Evolutionary conservation across 1,140 invertebrate genomes (phyloP), one percentile per base, ranked within the genome.

Genomic region (Galleria mellonella): DNA sequence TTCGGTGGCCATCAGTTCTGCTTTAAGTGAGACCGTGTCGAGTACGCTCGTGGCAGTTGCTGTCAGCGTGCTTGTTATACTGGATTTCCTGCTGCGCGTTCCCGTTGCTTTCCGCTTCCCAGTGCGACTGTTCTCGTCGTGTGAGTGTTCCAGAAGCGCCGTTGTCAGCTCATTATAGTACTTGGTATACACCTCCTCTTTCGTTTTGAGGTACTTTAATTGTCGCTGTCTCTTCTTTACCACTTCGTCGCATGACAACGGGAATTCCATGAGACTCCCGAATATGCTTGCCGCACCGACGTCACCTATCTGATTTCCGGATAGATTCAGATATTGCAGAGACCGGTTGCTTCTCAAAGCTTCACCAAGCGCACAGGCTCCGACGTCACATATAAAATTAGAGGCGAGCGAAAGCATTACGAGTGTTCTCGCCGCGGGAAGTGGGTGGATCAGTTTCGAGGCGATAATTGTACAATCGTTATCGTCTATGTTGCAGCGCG

Each of bases 311-410:
- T 15, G 23, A 36, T 67, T 67, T 1, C 52, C 60, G 2, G 51
- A 30, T 0, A 67, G 47, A 38, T 67, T 57, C 4, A 67, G 42
- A 32, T 58, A 45, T 9, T 43, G 44, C 10, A 67, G 48, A 13
- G 44, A 11, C 0, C 64, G 51, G 27, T 67, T 63, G 13, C 44
- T 56, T 9, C 60, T 49, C 31, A 67, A 30, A 27, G 44, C 37
- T 5, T 42, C 27, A 8, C 15, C 60, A 0, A 63, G 15, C 0
- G 32, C 29, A 4, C 23, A 7, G 1, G 60, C 60, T 1, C 64
- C 60, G 9, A 3, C 36, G 29, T 63, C 56, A 0, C 32, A 32
- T 28, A 67, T 61, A 1, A 13, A 7, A 27, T 67, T 67, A 0
- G 46, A 45, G 6, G 32, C 17, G 4, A 67, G 32, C 4, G 36